These are phyloP conservation scores for Drosophila mimetica DNA, from an alignment of 2,888 invertebrate species.

Conservation along the genomic window DNA sequence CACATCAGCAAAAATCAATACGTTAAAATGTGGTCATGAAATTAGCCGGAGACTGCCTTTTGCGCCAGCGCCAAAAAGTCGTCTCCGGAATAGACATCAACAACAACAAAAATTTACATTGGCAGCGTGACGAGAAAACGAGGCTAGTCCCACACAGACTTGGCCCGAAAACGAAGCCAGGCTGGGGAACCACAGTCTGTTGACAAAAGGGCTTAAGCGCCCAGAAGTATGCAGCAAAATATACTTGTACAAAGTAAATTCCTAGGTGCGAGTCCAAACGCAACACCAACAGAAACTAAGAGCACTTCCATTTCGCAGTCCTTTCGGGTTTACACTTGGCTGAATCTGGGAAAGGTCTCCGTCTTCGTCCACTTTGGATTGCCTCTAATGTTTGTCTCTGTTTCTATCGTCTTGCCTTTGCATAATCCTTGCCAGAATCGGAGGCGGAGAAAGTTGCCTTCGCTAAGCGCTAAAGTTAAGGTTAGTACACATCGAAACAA, in stretches of 20 bases:
- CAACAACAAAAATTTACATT: constrained; percentile 39
- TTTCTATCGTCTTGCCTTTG: constrained; percentile 7
- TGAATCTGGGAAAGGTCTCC: constrained; percentile 42
- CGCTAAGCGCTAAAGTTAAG: constrained; percentile 66
- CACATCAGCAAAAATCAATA: constrained; percentile 78
- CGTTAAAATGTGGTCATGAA: constrained; percentile 79
- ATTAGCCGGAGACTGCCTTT: constrained; percentile 61
- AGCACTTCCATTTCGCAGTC: constrained; percentile 50
- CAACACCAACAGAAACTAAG: constrained; percentile 5
- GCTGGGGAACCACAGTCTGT: constrained; percentile 51
- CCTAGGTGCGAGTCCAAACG: constrained; percentile 6
- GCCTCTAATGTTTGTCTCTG: constrained; percentile 25
- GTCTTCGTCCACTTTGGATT: constrained; percentile 14
- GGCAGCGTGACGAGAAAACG: constrained; percentile 33
- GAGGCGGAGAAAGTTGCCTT: constrained; percentile 19
- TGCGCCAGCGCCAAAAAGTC: constrained; percentile 70
- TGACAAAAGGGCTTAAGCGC: constrained; percentile 68
- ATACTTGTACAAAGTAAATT: constrained; percentile 24
- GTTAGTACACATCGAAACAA: constrained; percentile 32
- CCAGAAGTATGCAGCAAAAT: constrained; percentile 57
- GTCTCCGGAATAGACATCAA: constrained; percentile 51
- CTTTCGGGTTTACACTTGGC: constrained; percentile 63
- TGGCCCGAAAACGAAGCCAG: constrained; percentile 33
- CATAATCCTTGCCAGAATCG: constrained; percentile 6
- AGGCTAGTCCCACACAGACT: constrained; percentile 10